Evolutionary conservation across 37 sponge, comb jelly and placozoan genomes (phyloP).

Genomic region (Amphimedon queenslandica): DNA sequence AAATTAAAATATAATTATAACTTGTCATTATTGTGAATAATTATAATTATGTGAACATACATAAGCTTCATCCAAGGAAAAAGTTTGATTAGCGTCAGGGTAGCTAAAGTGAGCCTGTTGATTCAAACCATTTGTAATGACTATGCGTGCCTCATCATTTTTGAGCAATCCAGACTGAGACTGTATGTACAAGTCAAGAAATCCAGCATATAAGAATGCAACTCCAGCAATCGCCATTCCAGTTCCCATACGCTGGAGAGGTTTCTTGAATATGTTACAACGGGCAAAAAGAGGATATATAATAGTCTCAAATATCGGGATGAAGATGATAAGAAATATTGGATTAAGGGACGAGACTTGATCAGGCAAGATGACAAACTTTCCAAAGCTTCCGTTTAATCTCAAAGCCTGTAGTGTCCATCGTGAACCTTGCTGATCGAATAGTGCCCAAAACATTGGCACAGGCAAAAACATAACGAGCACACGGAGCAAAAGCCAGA

Average conservation of each 20-base stretch:
- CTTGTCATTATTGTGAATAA: too few relatives aligned
- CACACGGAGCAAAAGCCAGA: constrained; percentile 66
- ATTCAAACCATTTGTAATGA: neutral
- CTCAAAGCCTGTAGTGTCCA: constrained; percentile 93
- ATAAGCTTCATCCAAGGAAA: too few relatives aligned
- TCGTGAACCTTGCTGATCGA: constrained; percentile 95
- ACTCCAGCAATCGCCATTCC: constrained; percentile 86
- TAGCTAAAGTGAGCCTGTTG: too few relatives aligned
- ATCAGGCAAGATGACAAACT: constrained; percentile 78
- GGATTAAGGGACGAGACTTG: constrained; percentile 94
- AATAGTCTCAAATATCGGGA: constrained; percentile 88
- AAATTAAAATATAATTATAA: too few relatives aligned
- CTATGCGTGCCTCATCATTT: constrained; percentile 24
- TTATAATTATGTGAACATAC: too few relatives aligned
- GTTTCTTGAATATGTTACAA: constrained; percentile 62
- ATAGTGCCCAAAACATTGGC: constrained; percentile 95
- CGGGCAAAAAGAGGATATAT: constrained; percentile 82
- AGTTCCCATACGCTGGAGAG: constrained; percentile 86
- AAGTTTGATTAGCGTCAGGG: too few relatives aligned
- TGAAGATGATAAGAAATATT: constrained; percentile 85
- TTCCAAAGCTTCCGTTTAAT: constrained; percentile 85
- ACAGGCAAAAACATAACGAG: constrained; percentile 91
- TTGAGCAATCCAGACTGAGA: neutral
- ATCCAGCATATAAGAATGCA: constrained; percentile 87
- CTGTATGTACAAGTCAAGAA: constrained; percentile 72